Evolutionary conservation across 2,113 vertebrate genomes (phyloP).

Genomic region (Struthio camelus): DNA sequence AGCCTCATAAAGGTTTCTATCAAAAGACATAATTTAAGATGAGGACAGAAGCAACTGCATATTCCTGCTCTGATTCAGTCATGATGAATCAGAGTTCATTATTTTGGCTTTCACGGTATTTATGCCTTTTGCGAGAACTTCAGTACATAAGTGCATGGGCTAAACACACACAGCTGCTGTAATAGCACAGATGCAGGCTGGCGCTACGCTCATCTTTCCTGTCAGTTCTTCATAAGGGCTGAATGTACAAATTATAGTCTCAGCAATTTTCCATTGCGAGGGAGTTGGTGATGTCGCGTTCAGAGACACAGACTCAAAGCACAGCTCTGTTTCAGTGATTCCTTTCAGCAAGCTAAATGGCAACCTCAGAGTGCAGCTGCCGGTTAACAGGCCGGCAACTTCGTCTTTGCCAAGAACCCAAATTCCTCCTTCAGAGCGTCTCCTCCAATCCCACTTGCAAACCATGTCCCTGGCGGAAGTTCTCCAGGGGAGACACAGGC

Average conservation of each 20-base stretch:
- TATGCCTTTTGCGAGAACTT: neutral
- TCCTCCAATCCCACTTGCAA: neutral
- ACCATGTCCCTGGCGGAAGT: neutral
- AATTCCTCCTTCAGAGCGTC: neutral
- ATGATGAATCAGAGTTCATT: slow-evolving; percentile 37
- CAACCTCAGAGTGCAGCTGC: neutral
- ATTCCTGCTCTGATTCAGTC: slow-evolving; percentile 3
- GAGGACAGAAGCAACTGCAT: neutral
- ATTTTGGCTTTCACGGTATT: slow-evolving; percentile 36
- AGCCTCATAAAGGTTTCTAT: neutral
- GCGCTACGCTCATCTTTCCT: neutral
- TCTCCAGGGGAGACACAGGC: neutral
- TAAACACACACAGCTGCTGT: slow-evolving; percentile 17
- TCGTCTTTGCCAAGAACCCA: neutral
- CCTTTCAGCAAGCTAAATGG: neutral
- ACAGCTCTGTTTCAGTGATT: neutral
- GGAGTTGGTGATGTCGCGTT: accelerated
- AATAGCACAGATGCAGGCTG: neutral
- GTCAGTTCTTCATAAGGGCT: neutral
- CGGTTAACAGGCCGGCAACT: neutral
- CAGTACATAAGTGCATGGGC: neutral
- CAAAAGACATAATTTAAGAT: neutral
- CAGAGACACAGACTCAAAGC: neutral
- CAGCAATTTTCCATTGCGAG: neutral
- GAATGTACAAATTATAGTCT: slow-evolving; percentile 9